Evolutionary conservation across 2,113 vertebrate genomes (phyloP).

Genomic region (Phodopus roborovskii): DNA sequence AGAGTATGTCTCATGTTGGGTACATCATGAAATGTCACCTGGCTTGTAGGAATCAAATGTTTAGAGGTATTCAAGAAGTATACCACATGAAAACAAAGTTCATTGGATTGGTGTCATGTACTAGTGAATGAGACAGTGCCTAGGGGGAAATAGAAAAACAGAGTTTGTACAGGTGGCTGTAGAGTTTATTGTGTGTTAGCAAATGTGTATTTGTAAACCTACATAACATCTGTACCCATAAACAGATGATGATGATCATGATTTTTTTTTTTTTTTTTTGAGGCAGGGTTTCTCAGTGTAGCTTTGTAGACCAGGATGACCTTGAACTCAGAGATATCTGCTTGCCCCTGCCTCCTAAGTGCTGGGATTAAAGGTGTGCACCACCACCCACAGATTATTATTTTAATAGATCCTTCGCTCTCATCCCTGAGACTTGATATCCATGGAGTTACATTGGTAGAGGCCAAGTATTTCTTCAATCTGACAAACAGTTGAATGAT

Average conservation of each 20-base stretch:
- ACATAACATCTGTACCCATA: neutral
- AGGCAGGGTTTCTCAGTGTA: no score
- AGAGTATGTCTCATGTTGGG: neutral
- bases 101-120: neutral
- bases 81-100: neutral
- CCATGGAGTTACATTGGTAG: neutral
- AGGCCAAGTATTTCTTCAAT: neutral
- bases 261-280: no score
- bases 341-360: no score
- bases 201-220: neutral
- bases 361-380: no score
- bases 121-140: neutral
- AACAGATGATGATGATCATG: no score
- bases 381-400: neutral
- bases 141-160: fast-evolving
- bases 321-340: no score
- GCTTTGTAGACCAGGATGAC: no score
- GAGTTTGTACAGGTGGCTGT: neutral
- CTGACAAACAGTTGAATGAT: no score
- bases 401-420: neutral
- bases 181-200: neutral
- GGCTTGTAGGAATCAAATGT: neutral
- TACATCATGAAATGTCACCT: neutral
- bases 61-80: neutral
- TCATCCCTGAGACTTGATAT: neutral